These are phyloP conservation scores for Drosophila sproati DNA, from an alignment of 1,140 invertebrate genomes.

Conservation along the genomic window DNA sequence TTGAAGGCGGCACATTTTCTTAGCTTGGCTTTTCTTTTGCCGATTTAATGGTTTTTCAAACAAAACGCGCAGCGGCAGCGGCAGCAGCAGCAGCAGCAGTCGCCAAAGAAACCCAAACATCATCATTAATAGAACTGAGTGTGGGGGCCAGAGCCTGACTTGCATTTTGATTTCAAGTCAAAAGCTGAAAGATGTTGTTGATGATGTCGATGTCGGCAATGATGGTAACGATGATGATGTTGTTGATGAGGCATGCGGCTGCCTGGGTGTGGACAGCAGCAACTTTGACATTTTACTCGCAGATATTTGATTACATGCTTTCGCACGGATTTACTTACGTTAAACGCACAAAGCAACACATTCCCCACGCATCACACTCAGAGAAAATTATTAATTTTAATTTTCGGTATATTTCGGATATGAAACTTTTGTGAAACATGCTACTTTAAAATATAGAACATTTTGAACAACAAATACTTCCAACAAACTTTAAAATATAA, in stretches of 20 bases:
- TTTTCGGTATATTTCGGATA: no score
- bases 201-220: conserved; percentile 11
- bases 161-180: conserved; percentile 53
- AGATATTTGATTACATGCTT: conserved; percentile 50
- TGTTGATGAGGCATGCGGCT: conserved; percentile 34
- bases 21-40: conserved; percentile 17
- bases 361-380: conserved; percentile 12
- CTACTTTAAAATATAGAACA: no score
- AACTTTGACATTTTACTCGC: conserved; percentile 17
- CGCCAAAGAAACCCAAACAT: conserved; percentile 29
- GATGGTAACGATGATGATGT: conserved; percentile 37
- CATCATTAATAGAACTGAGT: conserved; percentile 23
- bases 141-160: conserved; percentile 47
- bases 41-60: conserved; percentile 63
- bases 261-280: conserved; percentile 35
- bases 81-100: not conserved
- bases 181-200: conserved; percentile 14
- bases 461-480: no score
- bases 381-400: not conserved
- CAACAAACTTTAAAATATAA: no score
- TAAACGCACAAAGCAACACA: conserved; percentile 9
- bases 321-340: conserved; percentile 44
- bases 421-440: no score
- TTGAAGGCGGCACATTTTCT: conserved; percentile 40
- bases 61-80: conserved; percentile 20